Evolutionary conservation across 1,140 invertebrate genomes (phyloP), one percentile per base, ranked within the genome.

Genomic region (Drosophila simulans): DNA sequence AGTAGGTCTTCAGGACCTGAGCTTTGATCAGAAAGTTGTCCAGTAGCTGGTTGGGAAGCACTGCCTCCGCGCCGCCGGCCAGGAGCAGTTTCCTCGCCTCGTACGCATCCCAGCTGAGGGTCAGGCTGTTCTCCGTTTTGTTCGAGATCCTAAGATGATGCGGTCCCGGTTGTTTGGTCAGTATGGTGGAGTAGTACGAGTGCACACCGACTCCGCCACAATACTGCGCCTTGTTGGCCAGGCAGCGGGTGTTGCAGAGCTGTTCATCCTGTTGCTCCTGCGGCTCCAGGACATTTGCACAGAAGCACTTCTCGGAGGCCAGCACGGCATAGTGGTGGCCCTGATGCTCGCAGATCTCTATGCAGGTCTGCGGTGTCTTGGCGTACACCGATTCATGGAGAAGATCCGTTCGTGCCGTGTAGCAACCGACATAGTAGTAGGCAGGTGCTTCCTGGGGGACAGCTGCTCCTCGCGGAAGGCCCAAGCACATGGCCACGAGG

Each of bases 121-220:
- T 91, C 0, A 94, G 58, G 5, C 93, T 93, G 20, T 94, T 94
- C 57, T 94, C 94, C 0, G 92, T 94, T 12, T 92, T 72, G 62
- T 94, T 94, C 0, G 88, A 55, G 4, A 94, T 74, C 4, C 91
- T 76, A 25, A 94, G 63, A 17, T 93, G 91, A 54, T 92, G 78
- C 1, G 90, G 86, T 8, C 76, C 84, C 0, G 94, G 93, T 3
- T 94, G 93, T 3, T 92, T 85, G 4, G 62, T 43, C 35, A 82
- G 22, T 7, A 92, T 93, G 0, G 94, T 94, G 43, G 93, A 93
- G 72, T 94, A 94, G 0, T 94, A 93, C 35, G 94, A 94, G 11
- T 92, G 92, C 0, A 93, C 92, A 5, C 92, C 92, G 0, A 88
- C 77, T 8, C 94, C 94, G 0, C 94, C 94, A 65, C 94, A 94